A percentile compares a stretch with the other conserved stretches of the same genome.
Conservation (phyloP, 2,113 vertebrate genomes). For the Ploceus nigricollis region DNA sequence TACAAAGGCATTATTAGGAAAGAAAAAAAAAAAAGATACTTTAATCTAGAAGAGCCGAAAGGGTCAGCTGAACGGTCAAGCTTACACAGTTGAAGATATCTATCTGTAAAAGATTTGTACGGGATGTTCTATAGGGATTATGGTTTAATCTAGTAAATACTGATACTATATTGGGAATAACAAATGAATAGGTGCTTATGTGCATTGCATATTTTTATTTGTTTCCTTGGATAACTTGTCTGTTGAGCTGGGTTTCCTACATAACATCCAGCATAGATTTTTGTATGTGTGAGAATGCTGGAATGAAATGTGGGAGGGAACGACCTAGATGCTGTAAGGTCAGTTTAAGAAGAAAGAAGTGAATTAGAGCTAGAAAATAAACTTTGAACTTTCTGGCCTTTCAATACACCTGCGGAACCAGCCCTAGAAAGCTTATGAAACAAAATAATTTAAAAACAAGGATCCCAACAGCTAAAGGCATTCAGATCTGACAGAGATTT, state of each 20-base stretch:
- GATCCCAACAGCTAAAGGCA: background rate
- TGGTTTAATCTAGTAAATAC: slow-evolving; percentile 33
- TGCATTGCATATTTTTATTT: background rate
- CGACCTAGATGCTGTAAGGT: background rate
- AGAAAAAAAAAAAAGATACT: background rate
- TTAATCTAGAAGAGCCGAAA: background rate
- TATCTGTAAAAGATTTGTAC: slow-evolving; percentile 10
- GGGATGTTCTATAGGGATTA: slow-evolving; percentile 35
- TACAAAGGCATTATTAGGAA: background rate
- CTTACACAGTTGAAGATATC: background rate
- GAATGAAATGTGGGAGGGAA: background rate
- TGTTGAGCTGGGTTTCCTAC: background rate
- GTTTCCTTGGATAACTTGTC: background rate
- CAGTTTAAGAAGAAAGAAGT: background rate
- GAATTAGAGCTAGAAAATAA: background rate
- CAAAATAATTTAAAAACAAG: background rate
- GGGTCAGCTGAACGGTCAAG: background rate
- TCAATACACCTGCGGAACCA: background rate
- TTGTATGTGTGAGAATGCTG: background rate
- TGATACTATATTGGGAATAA: slow-evolving; percentile 18
- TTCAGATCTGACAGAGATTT: background rate
- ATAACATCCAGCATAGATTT: background rate
- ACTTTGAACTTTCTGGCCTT: background rate
- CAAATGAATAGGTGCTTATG: background rate
- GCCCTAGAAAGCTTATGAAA: background rate